These are phyloP conservation scores for Chanos chanos DNA, from an alignment of 2,797 vertebrate species.

Conservation along the genomic window DNA sequence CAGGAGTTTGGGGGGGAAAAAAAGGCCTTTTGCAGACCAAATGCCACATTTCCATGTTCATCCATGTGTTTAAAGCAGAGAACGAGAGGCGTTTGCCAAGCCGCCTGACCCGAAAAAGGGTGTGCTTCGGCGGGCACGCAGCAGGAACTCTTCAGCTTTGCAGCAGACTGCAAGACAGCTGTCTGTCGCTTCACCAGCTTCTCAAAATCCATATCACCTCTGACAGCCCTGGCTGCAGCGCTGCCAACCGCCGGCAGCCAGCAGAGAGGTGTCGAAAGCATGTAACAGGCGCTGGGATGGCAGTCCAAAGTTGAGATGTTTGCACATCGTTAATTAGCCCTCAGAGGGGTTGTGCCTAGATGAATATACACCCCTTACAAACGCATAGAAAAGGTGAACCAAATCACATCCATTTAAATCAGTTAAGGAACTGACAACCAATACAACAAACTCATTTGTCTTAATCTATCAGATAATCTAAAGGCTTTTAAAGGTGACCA, in stretches of 20 bases:
- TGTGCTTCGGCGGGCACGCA: too few relatives aligned
- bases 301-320: neutral
- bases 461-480: too few relatives aligned
- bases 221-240: neutral
- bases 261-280: slow-evolving; percentile 9
- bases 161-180: too few relatives aligned
- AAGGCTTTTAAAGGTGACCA: too few relatives aligned
- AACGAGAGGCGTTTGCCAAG: neutral
- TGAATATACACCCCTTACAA: slow-evolving; percentile 9
- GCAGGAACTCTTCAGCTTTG: neutral
- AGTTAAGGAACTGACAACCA: too few relatives aligned
- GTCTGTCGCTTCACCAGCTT: neutral
- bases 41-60: too few relatives aligned
- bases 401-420: neutral
- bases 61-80: too few relatives aligned
- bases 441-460: too few relatives aligned
- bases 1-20: too few relatives aligned
- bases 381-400: neutral
- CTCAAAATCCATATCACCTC: neutral
- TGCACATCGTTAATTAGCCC: slow-evolving; percentile 24
- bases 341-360: slow-evolving; percentile 12
- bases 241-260: neutral
- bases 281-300: neutral
- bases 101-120: neutral
- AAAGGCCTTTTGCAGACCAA: neutral